Base-by-base conservation (phyloP, 2,888 invertebrate species). In the Gonocerus acuteangulatus region DNA sequence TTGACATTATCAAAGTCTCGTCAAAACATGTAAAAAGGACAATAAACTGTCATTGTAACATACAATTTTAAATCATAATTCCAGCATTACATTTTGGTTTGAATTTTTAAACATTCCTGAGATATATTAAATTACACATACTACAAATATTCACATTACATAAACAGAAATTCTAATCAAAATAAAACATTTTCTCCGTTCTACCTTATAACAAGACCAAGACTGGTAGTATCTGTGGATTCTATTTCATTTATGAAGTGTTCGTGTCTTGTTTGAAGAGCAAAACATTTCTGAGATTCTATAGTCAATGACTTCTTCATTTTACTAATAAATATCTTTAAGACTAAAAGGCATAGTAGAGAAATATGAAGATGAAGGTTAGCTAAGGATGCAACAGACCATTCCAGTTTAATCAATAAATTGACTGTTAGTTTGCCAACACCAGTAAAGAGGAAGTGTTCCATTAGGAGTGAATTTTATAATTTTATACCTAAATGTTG, bases 401-500 rank as follows among this genome's bases (percentile, higher is more conserved):
- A 49, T 51, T 47, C 23, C 22, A 19, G 34, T 42, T 64, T 62
- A 64, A 65, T 65, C 64, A 65, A 65, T 65, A 65, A 60, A 62
- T 60, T 62, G 48, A 42, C 52, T 16, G 32, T 56, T 49, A 56
- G 62, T 56, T 62, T 62, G 49, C 57, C 57, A 57, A 57, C 57
- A 44, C 47, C 57, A 27, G 4, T 11, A 4, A 39, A 39, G 39
- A 39, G n/a, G 15, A 15, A n/a, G 4, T 9, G 15, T 3, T 13
- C n/a, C 3, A 39, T 39, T 11, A 4, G 13, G 15, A 9, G 4
- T 39, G 11, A 9, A 39, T 39, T 11, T 13, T 9, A 54, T 18
- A 27, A 56, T 44, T 47, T 63, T 70, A 67, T 74, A 90, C 74
- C 91, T 84, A 74, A 93, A 92, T 1, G 92, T 92, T 56, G 92